A percentile compares a stretch with the other conserved stretches of the same genome.
Evolutionary conservation across 92 coral and sea anemone species (phyloP).

Genomic region (Anthopleura xanthogrammica): DNA sequence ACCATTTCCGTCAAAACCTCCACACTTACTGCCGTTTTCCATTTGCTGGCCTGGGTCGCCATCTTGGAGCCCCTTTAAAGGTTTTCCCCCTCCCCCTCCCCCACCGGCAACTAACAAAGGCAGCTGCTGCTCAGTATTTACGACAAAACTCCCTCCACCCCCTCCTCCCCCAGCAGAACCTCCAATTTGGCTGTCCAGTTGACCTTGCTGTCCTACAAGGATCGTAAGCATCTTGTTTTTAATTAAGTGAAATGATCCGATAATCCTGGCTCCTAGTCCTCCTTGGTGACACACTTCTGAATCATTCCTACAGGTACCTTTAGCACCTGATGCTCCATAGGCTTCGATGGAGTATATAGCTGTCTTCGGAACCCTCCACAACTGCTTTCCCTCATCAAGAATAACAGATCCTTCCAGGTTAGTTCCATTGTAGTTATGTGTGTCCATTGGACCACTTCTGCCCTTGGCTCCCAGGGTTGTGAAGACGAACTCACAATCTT

Average conservation of each 20-base stretch:
- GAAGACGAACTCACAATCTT: conserved; percentile 30
- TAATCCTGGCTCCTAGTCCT: conserved; percentile 81
- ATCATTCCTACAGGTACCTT: conserved; percentile 48
- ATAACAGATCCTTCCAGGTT: conserved; percentile 56
- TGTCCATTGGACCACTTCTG: conserved; percentile 54
- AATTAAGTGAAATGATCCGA: conserved; percentile 56
- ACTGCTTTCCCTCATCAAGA: conserved; percentile 68
- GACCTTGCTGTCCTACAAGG: conserved; percentile 80
- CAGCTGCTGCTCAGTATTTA: conserved; percentile 3
- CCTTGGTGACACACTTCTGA: conserved; percentile 25
- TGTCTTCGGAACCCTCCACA: conserved; percentile 82
- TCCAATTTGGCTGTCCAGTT: neutral
- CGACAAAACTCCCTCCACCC: conserved; percentile 80
- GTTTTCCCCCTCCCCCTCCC: conserved; percentile 72
- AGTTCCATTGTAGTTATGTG: conserved; percentile 59
- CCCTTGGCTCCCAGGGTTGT: conserved; percentile 67
- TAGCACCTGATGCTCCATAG: conserved; percentile 81
- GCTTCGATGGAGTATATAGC: conserved; percentile 77
- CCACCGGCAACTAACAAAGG: conserved; percentile 87
- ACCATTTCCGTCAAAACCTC: conserved; percentile 60
- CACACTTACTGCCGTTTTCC: conserved; percentile 68
- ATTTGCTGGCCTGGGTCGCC: conserved; percentile 85
- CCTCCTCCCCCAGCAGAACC: conserved; percentile 86
- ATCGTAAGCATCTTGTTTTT: conserved; percentile 48
- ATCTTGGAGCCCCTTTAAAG: conserved; percentile 33